phyloP scores from a whole-genome alignment of 35 echinoderm and acorn worm genomes.

The Hemicentrotus pulcherrimus region DNA sequence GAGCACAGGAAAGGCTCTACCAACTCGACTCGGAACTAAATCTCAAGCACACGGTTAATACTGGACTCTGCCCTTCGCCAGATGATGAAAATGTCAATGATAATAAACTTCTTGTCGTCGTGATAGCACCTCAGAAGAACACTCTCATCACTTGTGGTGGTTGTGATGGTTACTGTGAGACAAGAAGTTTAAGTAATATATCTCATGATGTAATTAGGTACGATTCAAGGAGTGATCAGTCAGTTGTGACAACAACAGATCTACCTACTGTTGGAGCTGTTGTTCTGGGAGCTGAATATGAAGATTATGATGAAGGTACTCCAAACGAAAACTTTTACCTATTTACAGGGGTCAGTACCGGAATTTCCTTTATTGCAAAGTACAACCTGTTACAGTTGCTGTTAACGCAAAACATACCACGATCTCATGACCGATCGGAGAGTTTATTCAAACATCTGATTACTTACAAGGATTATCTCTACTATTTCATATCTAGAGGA shows the following conservation, averaged over 20 bases:
- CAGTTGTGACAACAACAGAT: neutral
- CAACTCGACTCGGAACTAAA: conserved; percentile 39
- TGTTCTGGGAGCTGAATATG: conserved; percentile 6
- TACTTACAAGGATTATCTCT: neutral
- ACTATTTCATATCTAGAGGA: conserved; percentile 38
- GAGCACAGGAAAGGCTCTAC: conserved; percentile 47
- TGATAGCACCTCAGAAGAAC: neutral
- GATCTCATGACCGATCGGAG: neutral
- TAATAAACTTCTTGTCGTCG: conserved; percentile 43
- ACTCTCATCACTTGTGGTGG: conserved; percentile 54
- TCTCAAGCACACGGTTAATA: neutral
- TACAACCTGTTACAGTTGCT: neutral
- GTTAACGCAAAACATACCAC: neutral
- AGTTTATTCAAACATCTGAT: neutral
- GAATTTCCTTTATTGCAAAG: neutral
- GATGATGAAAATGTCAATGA: neutral
- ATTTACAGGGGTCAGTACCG: neutral
- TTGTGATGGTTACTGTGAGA: conserved; percentile 29
- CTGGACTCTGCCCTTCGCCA: neutral
- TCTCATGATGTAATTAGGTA: neutral
- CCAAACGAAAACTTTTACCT: neutral
- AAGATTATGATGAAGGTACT: neutral
- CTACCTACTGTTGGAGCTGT: neutral
- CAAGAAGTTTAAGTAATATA: conserved; percentile 26
- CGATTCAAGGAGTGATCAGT: neutral